Evolutionary conservation across 2,113 vertebrate species (phyloP).

Genomic region (Paratilapia polleni): DNA sequence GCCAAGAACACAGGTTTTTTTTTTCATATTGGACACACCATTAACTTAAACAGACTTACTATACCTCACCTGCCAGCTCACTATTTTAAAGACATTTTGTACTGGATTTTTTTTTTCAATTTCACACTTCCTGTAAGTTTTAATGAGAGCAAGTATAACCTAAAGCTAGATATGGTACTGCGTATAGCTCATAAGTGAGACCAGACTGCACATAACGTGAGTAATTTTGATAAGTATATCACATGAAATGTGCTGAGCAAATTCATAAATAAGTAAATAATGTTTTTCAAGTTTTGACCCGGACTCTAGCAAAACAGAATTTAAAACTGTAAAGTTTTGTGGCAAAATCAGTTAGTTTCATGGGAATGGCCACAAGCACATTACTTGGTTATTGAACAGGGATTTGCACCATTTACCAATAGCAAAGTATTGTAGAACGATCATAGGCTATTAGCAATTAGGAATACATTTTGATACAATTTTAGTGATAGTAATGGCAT

Average conservation of each 20-base stretch:
- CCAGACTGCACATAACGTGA: no score
- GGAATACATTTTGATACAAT: background rate
- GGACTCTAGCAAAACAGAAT: background rate
- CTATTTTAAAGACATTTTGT: background rate
- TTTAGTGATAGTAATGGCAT: background rate
- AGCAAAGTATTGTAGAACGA: background rate
- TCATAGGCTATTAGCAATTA: background rate
- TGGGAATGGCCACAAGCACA: background rate
- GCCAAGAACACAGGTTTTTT: no score
- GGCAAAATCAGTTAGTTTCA: background rate
- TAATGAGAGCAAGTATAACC: background rate
- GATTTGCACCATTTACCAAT: constrained; percentile 1
- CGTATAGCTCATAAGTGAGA: no score
- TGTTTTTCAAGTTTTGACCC: background rate
- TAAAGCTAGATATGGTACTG: no score
- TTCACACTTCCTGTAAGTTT: background rate
- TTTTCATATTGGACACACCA: no score
- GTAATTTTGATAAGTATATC: background rate
- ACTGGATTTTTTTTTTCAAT: background rate
- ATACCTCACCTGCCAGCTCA: background rate
- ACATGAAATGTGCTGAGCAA: background rate
- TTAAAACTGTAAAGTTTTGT: background rate
- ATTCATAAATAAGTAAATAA: no score
- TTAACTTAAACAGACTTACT: no score
- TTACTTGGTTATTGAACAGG: background rate